These are phyloP conservation scores for Scaptomyza flava DNA, from an alignment of 2,888 invertebrate species.

Conservation along the genomic window DNA sequence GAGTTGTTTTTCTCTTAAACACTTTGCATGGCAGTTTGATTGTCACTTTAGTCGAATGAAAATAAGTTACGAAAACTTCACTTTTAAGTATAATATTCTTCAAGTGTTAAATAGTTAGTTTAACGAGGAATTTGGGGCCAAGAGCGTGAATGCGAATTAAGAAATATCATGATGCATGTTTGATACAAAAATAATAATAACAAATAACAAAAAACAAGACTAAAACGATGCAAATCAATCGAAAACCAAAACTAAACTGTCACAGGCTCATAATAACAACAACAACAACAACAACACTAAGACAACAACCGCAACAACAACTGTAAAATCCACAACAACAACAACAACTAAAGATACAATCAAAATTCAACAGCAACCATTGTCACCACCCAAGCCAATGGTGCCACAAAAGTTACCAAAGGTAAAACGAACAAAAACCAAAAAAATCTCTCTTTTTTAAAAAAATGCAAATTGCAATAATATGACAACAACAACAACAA, in stretches of 20 bases:
- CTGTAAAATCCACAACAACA: slow-evolving; percentile 60
- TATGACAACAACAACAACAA: slow-evolving; percentile 24
- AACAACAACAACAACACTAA: slow-evolving; percentile 50
- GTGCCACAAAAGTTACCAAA: slow-evolving; percentile 83
- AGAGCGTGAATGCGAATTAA: slow-evolving; percentile 4
- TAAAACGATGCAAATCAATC: slow-evolving; percentile 58
- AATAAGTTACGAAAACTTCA: not conserved
- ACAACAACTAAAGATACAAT: slow-evolving; percentile 60
- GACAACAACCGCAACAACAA: slow-evolving; percentile 53
- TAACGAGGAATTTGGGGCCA: no score
- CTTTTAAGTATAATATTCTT: not conserved
- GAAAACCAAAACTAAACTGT: slow-evolving; percentile 48
- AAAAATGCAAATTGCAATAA: slow-evolving; percentile 36
- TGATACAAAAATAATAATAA: slow-evolving; percentile 1
- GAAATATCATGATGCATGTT: slow-evolving; percentile 50
- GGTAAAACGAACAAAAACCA: slow-evolving; percentile 73
- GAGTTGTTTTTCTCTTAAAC: slow-evolving; percentile 14
- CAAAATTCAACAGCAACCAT: slow-evolving; percentile 84
- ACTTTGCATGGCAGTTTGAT: slow-evolving; percentile 47
- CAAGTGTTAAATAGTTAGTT: no score
- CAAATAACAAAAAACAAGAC: slow-evolving; percentile 20
- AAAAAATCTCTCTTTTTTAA: slow-evolving; percentile 16
- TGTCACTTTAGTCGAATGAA: slow-evolving; percentile 41
- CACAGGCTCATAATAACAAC: slow-evolving; percentile 68
- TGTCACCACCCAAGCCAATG: slow-evolving; percentile 84